Base-by-base conservation (phyloP, 2,797 vertebrate genomes). In the Sus cebifrons region DNA sequence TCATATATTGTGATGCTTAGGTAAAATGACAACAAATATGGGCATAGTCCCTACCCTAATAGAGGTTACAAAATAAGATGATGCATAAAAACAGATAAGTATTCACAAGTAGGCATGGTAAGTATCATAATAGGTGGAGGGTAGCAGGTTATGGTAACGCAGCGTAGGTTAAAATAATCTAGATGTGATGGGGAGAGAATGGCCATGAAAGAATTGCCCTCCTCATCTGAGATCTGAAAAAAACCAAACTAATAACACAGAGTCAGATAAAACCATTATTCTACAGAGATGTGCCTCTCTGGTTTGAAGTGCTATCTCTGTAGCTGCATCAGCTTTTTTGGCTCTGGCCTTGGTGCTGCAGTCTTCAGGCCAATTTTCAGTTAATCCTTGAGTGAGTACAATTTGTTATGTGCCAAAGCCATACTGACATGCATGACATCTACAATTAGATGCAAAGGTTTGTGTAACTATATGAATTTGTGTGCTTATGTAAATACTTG, bases 401-500 rank as follows among this genome's bases (percentile, higher is more conserved):
- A 44, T 64, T 17, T 60, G 8, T 75, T 75, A 56, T 36, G 2
- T 71, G 17, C 1, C 13, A 64, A 65, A 20, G 8, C 6, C 18
- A 68, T 11, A 29, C 3, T 73, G 32, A 64, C 40, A 65, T 20
- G 13, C 15, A 40, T 2, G 2, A 21, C 79, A 81, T 29, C 15
- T 40, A 25, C 1, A 88, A 65, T 25, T 85, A 15, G 20, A 32
- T 49, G 6, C 23, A 68, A 36, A 62, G 4, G 6, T 81, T 84
- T 89, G 9, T 67, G 3, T 62, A 70, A 58, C 13, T 89, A 5
- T 54, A 21, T 64, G 64, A 64, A 40, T 36, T 4, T 49, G 1
- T 58, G 8, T 86, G 14, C 74, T 89, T 62, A 70, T 40, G 16
- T 49, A 95, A 93, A 62, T 65, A 89, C 12, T 58, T 90, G 70